These are phyloP conservation scores for Gadopsis marmoratus DNA, from an alignment of 2,797 vertebrate genomes.

Conservation along the genomic window DNA sequence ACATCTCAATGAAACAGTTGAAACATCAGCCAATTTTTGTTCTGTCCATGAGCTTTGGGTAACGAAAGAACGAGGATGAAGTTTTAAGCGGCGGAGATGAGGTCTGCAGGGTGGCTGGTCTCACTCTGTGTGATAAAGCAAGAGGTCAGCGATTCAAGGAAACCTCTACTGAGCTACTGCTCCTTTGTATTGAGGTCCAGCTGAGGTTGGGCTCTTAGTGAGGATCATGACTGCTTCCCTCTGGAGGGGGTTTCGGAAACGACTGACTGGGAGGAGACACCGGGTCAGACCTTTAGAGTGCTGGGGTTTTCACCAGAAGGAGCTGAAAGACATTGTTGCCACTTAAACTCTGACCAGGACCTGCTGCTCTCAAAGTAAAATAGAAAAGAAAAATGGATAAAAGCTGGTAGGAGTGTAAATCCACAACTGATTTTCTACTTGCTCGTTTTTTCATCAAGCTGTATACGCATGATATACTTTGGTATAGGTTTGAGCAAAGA, in stretches of 20 bases:
- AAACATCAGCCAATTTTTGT: not conserved
- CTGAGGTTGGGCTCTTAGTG: not conserved
- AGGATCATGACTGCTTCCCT: not conserved
- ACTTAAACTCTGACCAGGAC: not conserved
- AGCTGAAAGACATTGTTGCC: slow-evolving; percentile 5
- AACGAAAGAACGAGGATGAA: slow-evolving; percentile 16
- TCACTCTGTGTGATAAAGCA: slow-evolving; percentile 11
- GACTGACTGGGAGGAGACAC: slow-evolving; percentile 9
- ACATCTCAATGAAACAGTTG: not conserved
- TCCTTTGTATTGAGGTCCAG: slow-evolving; percentile 19
- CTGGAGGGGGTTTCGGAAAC: not conserved
- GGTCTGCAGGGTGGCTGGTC: slow-evolving; percentile 11
- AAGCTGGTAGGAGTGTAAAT: not conserved
- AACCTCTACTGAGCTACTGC: slow-evolving; percentile 11
- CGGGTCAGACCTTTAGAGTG: slow-evolving; percentile 1
- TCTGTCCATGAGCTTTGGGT: slow-evolving; percentile 14
- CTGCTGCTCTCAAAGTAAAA: not conserved
- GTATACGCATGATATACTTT: not conserved
- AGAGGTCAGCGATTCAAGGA: slow-evolving; percentile 2
- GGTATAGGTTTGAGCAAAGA: not conserved
- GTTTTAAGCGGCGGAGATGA: slow-evolving; percentile 22
- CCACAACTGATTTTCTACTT: not conserved
- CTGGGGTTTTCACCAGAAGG: not conserved
- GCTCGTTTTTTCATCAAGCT: not conserved
- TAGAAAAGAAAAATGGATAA: not conserved